A percentile compares a stretch with the other conserved stretches of the same genome.
phyloP scores from a whole-genome alignment of 2,888 invertebrate species.

The Aporophyla lueneburgensis region DNA sequence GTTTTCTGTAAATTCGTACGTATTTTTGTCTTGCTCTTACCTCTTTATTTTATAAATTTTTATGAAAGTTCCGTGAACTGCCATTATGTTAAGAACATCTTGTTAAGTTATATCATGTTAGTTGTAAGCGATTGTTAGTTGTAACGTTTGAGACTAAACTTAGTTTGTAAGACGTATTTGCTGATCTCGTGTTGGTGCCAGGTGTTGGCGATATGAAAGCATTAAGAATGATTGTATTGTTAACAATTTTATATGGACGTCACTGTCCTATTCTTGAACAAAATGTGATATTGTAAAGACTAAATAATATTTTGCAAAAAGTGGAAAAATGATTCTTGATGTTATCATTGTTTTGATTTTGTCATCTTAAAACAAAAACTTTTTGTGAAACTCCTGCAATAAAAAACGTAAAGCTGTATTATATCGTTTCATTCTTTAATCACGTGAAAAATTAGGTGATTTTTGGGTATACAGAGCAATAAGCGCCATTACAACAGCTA shows the following conservation, averaged over 20 bases:
- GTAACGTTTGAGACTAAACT: conserved; percentile 84
- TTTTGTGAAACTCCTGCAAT: conserved; percentile 90
- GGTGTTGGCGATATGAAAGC: conserved; percentile 88
- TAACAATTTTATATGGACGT: conserved; percentile 88
- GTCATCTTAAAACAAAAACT: conserved; percentile 88
- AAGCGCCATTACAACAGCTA: conserved; percentile 32
- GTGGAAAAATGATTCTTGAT: conserved; percentile 89
- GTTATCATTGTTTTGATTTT: conserved; percentile 89
- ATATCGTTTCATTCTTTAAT: conserved; percentile 59
- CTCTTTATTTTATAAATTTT: conserved; percentile 81
- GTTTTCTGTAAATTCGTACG: conserved; percentile 72
- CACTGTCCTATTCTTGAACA: conserved; percentile 88
- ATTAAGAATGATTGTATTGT: conserved; percentile 90
- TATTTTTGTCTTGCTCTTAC: conserved; percentile 72
- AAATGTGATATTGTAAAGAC: conserved; percentile 90
- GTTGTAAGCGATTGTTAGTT: conserved; percentile 86
- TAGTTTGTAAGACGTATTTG: conserved; percentile 84
- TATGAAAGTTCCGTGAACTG: conserved; percentile 84
- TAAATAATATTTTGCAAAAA: conserved; percentile 86
- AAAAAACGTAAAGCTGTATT: conserved; percentile 78
- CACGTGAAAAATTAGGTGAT: not conserved
- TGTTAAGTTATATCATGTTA: conserved; percentile 86
- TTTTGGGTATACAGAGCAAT: not conserved
- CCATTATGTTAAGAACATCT: conserved; percentile 85
- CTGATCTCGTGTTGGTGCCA: conserved; percentile 89